Evolutionary conservation across 2,113 vertebrate genomes (phyloP).

Genomic region (Anarrhichthys ocellatus): DNA sequence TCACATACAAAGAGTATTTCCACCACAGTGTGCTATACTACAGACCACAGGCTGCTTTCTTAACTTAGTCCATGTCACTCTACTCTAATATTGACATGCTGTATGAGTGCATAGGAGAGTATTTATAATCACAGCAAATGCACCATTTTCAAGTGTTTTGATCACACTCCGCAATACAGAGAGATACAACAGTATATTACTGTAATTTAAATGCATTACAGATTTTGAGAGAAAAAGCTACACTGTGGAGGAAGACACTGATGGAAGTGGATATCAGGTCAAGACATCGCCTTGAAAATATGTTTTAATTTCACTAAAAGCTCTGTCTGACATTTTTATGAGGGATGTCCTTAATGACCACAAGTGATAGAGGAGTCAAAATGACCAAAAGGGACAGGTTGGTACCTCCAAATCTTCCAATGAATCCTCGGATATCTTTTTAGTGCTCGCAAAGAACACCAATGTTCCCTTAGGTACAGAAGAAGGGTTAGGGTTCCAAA

Average conservation of each 20-base stretch:
- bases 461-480: not conserved
- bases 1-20: not conserved
- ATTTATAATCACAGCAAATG: not conserved
- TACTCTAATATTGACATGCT: not conserved
- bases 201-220: not conserved
- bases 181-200: not conserved
- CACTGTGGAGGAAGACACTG: not conserved
- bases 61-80: not conserved
- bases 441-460: not conserved
- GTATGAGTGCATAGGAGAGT: not conserved
- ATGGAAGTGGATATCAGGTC: not conserved
- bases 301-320: slow-evolving; percentile 17
- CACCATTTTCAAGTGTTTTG: not conserved
- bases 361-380: not conserved
- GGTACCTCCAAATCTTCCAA: not conserved
- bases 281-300: not conserved
- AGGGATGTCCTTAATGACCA: not conserved
- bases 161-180: not conserved
- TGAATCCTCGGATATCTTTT: not conserved
- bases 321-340: slow-evolving; percentile 10
- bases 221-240: not conserved
- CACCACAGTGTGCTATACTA: not conserved
- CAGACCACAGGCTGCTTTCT: not conserved
- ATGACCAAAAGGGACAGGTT: not conserved
- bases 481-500: not conserved